These are phyloP conservation scores for Athripsodes cinereus DNA, from an alignment of 2,888 invertebrate species.

Conservation along the genomic window DNA sequence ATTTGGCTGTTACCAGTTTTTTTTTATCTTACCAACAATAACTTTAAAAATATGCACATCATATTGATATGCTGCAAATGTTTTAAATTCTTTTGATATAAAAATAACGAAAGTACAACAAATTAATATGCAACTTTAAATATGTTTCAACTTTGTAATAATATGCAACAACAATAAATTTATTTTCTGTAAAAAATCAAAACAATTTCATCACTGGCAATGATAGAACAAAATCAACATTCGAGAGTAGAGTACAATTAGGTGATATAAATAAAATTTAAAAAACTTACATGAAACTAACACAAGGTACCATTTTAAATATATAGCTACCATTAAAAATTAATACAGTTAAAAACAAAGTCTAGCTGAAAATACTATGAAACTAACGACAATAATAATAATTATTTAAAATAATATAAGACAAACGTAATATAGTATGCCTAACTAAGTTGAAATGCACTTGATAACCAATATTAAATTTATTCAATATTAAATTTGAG, in stretches of 20 bases:
- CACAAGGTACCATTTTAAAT: not conserved
- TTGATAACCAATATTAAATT: not conserved
- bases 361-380: too few species aligned
- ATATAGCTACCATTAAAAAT: constrained; percentile 2
- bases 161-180: not conserved
- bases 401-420: not conserved
- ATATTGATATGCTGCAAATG: not conserved
- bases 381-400: too few species aligned
- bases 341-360: not conserved
- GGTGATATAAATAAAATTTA: not conserved
- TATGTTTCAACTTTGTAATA: not conserved
- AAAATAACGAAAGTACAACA: not conserved
- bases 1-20: not conserved
- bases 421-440: not conserved
- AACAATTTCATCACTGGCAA: not conserved
- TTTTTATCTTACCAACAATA: not conserved
- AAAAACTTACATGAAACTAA: not conserved
- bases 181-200: not conserved
- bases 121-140: not conserved
- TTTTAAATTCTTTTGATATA: not conserved
- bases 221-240: not conserved
- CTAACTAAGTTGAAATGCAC: not conserved
- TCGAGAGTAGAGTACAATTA: not conserved
- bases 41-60: not conserved
- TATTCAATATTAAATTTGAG: too few species aligned